Evolutionary conservation across 2,113 vertebrate genomes (phyloP).

Genomic region (Trematomus loennbergii): DNA sequence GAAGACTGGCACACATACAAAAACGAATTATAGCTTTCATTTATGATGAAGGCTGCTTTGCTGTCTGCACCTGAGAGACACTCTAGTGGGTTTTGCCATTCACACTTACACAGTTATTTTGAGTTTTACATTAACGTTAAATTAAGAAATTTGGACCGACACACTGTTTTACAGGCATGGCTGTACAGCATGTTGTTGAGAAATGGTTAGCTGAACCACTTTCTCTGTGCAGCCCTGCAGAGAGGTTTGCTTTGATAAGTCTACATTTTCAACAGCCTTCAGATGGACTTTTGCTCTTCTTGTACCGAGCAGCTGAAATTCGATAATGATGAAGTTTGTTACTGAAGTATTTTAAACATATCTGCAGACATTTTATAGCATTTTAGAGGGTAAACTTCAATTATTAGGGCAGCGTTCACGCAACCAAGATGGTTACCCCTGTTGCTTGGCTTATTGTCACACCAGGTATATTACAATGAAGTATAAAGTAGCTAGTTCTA

Average conservation of each 20-base stretch:
- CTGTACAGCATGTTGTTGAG: not conserved
- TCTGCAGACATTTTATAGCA: too few species aligned
- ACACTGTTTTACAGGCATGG: too few species aligned
- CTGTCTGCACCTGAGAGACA: not conserved
- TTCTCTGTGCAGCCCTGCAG: not conserved
- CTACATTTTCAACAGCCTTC: not conserved
- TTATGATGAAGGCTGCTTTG: not conserved
- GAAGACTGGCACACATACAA: not conserved
- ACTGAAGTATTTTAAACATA: too few species aligned
- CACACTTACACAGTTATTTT: not conserved
- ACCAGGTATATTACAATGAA: not conserved
- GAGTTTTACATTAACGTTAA: not conserved
- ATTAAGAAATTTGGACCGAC: too few species aligned
- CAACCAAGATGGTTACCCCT: not conserved
- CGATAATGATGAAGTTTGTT: too few species aligned
- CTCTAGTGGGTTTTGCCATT: not conserved
- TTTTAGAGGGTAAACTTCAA: too few species aligned
- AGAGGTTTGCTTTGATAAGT: not conserved
- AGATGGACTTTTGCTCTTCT: not conserved
- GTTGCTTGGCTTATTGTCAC: not conserved
- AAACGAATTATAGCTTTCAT: not conserved
- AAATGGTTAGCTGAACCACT: not conserved
- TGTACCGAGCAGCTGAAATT: too few species aligned
- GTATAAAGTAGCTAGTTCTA: not conserved
- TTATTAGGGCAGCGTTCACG: not conserved